A percentile compares a stretch with the other conserved stretches of the same genome.
phyloP scores from a whole-genome alignment of 2,113 vertebrate genomes.

The Protobothrops mucrosquamatus region DNA sequence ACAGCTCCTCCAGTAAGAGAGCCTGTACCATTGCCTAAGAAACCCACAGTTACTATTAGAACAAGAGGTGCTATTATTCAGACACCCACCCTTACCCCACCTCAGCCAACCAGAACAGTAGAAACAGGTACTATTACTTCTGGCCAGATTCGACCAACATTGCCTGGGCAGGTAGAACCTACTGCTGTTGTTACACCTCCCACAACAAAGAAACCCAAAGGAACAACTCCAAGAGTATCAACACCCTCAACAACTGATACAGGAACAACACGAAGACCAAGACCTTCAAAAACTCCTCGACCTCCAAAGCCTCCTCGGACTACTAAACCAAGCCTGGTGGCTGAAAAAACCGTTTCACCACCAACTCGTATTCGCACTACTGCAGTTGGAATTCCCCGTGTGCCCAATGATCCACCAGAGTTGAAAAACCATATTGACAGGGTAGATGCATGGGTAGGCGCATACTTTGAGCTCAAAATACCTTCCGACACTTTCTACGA shows the following conservation, averaged over 20 bases:
- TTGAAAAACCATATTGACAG: conserved; percentile 89
- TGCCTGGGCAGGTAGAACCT: conserved; percentile 83
- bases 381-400: conserved; percentile 64
- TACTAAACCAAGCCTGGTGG: conserved; percentile 75
- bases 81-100: conserved; percentile 84
- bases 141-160: conserved; percentile 80
- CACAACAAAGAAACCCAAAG: conserved; percentile 81
- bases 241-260: conserved; percentile 73
- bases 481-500: conserved; percentile 91
- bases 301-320: conserved; percentile 67
- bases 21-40: conserved; percentile 86
- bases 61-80: conserved; percentile 88
- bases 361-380: conserved; percentile 75
- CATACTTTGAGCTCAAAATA: conserved; percentile 95
- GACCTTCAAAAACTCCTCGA: conserved; percentile 77
- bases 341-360: conserved; percentile 80
- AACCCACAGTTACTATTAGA: conserved; percentile 85
- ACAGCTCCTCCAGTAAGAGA: conserved; percentile 83
- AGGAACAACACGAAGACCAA: conserved; percentile 73
- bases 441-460: conserved; percentile 91
- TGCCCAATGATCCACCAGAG: conserved; percentile 80
- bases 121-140: conserved; percentile 78
- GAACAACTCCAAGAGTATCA: conserved; percentile 74
- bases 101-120: conserved; percentile 86
- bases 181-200: conserved; percentile 82